These are phyloP conservation scores for Phymanthus crucifer DNA, from an alignment of 92 coral and sea anemone genomes.

Conservation along the genomic window DNA sequence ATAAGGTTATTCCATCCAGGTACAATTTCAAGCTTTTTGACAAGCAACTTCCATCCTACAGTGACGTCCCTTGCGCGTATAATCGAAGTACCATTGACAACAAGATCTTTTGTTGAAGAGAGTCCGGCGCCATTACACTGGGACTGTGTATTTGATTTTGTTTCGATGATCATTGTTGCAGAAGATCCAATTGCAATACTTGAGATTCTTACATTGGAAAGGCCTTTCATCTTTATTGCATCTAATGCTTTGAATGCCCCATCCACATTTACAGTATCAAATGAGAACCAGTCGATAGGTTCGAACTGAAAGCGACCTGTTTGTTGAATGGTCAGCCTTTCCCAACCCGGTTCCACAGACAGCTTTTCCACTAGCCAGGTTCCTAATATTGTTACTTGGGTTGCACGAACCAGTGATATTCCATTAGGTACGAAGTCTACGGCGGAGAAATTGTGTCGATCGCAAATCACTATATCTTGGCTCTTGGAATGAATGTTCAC, in stretches of 20 bases:
- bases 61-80: no score
- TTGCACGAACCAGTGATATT: conserved; percentile 40
- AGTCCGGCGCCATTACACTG: conserved; percentile 5
- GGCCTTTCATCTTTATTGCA: conserved; percentile 43
- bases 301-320: conserved; percentile 31
- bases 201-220: conserved; percentile 31
- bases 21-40: conserved; percentile 21
- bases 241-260: conserved; percentile 35
- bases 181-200: conserved; percentile 28
- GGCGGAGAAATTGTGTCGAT: background rate
- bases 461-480: conserved; percentile 18
- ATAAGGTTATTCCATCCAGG: no score
- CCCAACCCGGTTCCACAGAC: conserved; percentile 49
- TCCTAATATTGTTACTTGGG: conserved; percentile 33
- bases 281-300: conserved; percentile 37
- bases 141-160: background rate
- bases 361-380: conserved; percentile 29
- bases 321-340: conserved; percentile 11
- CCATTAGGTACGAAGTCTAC: conserved; percentile 1
- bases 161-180: conserved; percentile 36
- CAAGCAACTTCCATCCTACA: no score
- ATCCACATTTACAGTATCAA: conserved; percentile 21
- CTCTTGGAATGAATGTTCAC: conserved; percentile 30
- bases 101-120: background rate
- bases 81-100: conserved; percentile 29